Conservation (phyloP, 2,888 invertebrate species). For the Dione vanillae region DNA sequence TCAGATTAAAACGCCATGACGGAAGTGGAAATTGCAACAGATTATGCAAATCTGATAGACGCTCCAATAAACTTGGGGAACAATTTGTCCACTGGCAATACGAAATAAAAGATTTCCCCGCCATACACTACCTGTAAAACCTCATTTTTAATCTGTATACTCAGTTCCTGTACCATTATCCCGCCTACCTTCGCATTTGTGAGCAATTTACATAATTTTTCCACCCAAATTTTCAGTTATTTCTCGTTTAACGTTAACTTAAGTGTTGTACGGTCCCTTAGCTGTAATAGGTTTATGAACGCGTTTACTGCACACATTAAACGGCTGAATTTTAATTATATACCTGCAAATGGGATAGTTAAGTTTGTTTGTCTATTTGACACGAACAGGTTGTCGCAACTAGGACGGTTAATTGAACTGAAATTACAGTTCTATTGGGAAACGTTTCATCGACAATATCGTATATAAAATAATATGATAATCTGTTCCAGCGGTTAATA, state of each 20-base stretch:
- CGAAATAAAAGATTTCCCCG: constrained; percentile 39
- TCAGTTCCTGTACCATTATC: constrained; percentile 45
- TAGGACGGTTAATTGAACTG: constrained; percentile 9
- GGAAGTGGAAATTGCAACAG: constrained; percentile 26
- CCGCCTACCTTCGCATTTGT: constrained; percentile 45
- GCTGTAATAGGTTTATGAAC: constrained; percentile 38
- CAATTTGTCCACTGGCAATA: constrained; percentile 36
- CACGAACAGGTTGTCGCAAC: constrained; percentile 7
- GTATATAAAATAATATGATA: background rate
- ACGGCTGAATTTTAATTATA: constrained; percentile 32
- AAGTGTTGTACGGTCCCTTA: constrained; percentile 43
- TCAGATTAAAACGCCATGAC: background rate
- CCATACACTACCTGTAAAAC: constrained; percentile 43
- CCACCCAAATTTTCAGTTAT: constrained; percentile 50
- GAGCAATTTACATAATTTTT: constrained; percentile 54
- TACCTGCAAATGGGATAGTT: constrained; percentile 7
- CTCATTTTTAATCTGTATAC: constrained; percentile 46
- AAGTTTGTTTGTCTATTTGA: constrained; percentile 11
- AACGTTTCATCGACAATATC: background rate
- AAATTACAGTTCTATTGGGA: constrained; percentile 3
- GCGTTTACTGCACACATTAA: constrained; percentile 29
- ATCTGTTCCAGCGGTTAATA: background rate
- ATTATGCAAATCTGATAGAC: constrained; percentile 37
- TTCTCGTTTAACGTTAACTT: constrained; percentile 42
- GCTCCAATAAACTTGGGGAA: constrained; percentile 17